Evolutionary conservation across 1,140 invertebrate species (phyloP), one percentile per base, ranked within the genome.

Genomic region (Bacillus rossius): DNA sequence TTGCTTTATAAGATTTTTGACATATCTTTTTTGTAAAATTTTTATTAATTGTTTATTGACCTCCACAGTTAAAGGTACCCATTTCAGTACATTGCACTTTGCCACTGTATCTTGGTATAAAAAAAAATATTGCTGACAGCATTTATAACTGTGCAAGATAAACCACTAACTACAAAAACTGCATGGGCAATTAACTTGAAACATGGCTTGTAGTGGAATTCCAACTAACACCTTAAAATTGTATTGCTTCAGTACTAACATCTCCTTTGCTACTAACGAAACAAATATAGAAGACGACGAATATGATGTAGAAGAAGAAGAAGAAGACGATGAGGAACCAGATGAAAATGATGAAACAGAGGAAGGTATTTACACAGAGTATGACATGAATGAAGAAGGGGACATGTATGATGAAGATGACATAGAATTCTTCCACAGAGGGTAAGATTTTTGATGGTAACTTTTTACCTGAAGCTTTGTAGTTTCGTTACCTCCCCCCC

Each of bases 321-420:
- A 63, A 40, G 20, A 23, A 62, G 62, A 65, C 49, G 60, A 64
- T n/a, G 62, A 65, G 19, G 65, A 64, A 19, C 58, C 64, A 25
- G 61, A 60, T 53, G 69, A 68, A 54, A 59, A 60, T 5, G 65
- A 67, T 25, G 63, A 65, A n/a, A 65, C 65, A 41, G 55, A 65
- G n/a, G 69, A 68, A 23, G 67, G 67, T 45, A 34, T 34, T 34
- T 34, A 34, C 10, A 34, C 29, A 34, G 65, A 69, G 26, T 65
- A 64, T 43, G 65, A 65, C 22, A 64, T 62, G 41, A 61, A 69
- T 50, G 66, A 60, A 40, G 66, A 65, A 61, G 59, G 57, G 52
- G 63, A 62, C 26, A 64, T 64, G 61, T 69, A 64, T 61, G 69
- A 68, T 62, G 53, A 55, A 47, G 64, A 60, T 49, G 55, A 63